A percentile compares a stretch with the other conserved stretches of the same genome.
These are phyloP conservation scores for Cerastoderma edule DNA, from an alignment of 2,888 invertebrate species.

Conservation along the genomic window DNA sequence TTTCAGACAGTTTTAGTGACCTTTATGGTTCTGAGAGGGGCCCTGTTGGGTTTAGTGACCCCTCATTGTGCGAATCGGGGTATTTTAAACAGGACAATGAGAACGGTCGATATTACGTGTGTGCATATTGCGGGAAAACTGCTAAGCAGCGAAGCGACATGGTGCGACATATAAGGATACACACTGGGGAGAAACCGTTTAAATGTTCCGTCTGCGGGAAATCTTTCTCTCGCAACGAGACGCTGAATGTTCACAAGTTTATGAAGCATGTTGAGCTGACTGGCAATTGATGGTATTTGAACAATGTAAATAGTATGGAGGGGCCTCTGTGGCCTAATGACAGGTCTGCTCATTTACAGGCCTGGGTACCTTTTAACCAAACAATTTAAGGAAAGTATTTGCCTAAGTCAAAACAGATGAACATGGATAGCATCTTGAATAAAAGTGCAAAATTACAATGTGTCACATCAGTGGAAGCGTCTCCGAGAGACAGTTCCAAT, in stretches of 20 bases:
- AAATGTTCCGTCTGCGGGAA: constrained; percentile 22
- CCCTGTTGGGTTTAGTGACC: background rate
- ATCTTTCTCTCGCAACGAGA: constrained; percentile 27
- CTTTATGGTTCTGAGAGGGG: background rate
- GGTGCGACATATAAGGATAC: constrained; percentile 31
- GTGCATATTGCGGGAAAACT: constrained; percentile 20
- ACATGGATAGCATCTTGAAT: no score
- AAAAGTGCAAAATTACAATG: no score
- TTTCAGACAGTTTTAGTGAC: background rate
- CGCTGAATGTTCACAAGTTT: constrained; percentile 19
- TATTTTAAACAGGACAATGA: background rate
- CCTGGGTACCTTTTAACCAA: no score
- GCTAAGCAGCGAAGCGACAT: constrained; percentile 24
- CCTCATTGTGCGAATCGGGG: no score
- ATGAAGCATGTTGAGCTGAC: constrained; percentile 1
- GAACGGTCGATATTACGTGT: background rate
- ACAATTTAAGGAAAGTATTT: no score
- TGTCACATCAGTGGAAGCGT: no score
- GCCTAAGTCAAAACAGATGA: no score
- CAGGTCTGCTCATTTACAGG: no score
- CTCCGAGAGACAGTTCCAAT: no score
- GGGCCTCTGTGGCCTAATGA: no score
- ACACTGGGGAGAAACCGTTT: constrained; percentile 40
- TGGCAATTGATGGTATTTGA: no score
- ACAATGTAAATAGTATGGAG: no score